Conservation (phyloP, 2,797 vertebrate species). For the Sylvia borin region DNA sequence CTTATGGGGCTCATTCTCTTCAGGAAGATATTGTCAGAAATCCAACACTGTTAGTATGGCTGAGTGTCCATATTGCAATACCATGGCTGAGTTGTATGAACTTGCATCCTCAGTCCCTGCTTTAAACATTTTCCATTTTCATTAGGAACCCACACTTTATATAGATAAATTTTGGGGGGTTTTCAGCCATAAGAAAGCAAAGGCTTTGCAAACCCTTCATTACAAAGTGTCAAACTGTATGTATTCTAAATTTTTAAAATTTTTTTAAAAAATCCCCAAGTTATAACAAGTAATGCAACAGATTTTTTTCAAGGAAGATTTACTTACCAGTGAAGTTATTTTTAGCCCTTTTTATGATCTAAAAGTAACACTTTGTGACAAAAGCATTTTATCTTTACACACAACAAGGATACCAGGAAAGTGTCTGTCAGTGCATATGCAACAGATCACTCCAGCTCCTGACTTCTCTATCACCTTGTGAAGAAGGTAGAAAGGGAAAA, state of each 20-base stretch:
- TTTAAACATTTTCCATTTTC: conserved; percentile 65
- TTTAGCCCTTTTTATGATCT: background rate
- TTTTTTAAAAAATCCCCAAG: background rate
- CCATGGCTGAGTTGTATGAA: conserved; percentile 32
- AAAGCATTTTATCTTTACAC: background rate
- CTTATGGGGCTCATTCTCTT: conserved; percentile 44
- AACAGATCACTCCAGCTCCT: background rate
- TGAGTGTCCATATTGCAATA: conserved; percentile 54
- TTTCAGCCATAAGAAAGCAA: background rate
- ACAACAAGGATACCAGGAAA: background rate
- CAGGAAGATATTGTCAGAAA: conserved; percentile 63
- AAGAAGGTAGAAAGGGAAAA: background rate
- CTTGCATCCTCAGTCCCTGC: background rate
- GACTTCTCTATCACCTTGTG: background rate
- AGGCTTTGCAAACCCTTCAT: background rate
- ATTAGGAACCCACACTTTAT: conserved; percentile 49
- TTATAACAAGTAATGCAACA: background rate
- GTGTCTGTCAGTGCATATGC: background rate
- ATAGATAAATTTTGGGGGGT: background rate
- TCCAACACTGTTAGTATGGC: conserved; percentile 31
- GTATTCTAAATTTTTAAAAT: conserved; percentile 16
- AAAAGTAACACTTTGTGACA: background rate
- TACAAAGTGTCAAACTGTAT: background rate
- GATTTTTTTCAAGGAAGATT: background rate
- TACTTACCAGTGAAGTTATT: background rate